Evolutionary conservation across 1,140 invertebrate species (phyloP).

Genomic region (Dendroctonus valens): DNA sequence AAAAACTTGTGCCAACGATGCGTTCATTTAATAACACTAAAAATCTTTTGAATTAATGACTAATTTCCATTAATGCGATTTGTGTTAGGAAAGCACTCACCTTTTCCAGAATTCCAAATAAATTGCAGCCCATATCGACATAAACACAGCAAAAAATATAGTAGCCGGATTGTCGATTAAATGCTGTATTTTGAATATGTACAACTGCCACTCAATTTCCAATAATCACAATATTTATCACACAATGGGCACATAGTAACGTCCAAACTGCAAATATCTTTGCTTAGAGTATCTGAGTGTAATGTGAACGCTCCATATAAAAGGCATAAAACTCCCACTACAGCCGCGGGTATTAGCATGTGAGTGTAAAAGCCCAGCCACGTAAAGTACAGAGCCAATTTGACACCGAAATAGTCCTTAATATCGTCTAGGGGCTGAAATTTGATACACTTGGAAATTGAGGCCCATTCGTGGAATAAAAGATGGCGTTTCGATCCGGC

Average conservation of each 20-base stretch:
- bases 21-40: too few species aligned
- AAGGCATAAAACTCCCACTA: conserved; percentile 76
- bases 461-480: conserved; percentile 58
- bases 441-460: conserved; percentile 61
- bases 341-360: conserved; percentile 76
- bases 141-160: conserved; percentile 73
- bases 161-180: conserved; percentile 76
- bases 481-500: conserved; percentile 56
- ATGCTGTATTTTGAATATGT: conserved; percentile 67
- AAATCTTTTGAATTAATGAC: too few species aligned
- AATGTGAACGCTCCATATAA: conserved; percentile 65
- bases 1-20: too few species aligned
- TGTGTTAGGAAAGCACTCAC: conserved; percentile 49
- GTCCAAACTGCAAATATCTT: conserved; percentile 62
- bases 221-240: conserved; percentile 70
- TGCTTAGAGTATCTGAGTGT: conserved; percentile 49
- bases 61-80: too few species aligned
- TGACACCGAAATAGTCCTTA: conserved; percentile 83
- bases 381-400: conserved; percentile 82
- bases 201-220: conserved; percentile 71
- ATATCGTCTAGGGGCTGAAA: conserved; percentile 84
- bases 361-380: conserved; percentile 86
- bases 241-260: conserved; percentile 65
- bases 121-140: conserved; percentile 77
- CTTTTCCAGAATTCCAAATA: conserved; percentile 86